phyloP scores from a whole-genome alignment of 2,888 invertebrate species.

The Frankliniella intonsa region DNA sequence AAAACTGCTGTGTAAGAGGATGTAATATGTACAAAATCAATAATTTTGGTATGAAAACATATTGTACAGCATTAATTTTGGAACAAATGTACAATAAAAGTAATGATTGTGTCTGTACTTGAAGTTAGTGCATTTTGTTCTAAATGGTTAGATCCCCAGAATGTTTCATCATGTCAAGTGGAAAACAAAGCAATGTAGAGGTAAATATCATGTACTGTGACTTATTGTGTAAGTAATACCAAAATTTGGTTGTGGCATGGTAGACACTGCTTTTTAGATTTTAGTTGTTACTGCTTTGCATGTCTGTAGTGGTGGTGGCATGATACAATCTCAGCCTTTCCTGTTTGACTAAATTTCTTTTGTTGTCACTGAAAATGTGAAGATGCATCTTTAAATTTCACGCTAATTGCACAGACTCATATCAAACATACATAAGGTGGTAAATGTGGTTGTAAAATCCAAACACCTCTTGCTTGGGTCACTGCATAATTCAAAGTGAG shows the following conservation, averaged over 20 bases:
- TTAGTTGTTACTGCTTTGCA: not conserved
- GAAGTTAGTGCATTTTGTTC: not conserved
- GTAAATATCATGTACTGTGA: slow-evolving; percentile 21
- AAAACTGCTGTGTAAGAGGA: not conserved
- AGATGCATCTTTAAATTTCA: too few species aligned
- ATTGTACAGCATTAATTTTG: slow-evolving; percentile 22
- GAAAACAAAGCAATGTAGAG: not conserved
- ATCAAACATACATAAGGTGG: too few species aligned
- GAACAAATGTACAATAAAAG: slow-evolving; percentile 22
- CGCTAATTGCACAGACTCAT: too few species aligned
- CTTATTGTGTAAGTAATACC: not conserved
- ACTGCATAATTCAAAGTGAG: too few species aligned
- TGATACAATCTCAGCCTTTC: not conserved
- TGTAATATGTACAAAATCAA: not conserved
- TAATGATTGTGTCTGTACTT: not conserved
- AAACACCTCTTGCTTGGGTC: too few species aligned
- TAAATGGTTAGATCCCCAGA: not conserved
- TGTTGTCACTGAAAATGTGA: too few species aligned
- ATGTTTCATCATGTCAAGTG: not conserved
- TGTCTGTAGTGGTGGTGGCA: slow-evolving; percentile 14
- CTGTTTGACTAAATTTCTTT: too few species aligned
- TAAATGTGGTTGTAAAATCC: too few species aligned
- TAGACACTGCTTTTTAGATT: slow-evolving; percentile 6
- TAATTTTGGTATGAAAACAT: slow-evolving; percentile 23
- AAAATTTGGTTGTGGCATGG: not conserved